Base-by-base conservation (phyloP, 2,888 invertebrate species). In the Sesia bembeciformis region DNA sequence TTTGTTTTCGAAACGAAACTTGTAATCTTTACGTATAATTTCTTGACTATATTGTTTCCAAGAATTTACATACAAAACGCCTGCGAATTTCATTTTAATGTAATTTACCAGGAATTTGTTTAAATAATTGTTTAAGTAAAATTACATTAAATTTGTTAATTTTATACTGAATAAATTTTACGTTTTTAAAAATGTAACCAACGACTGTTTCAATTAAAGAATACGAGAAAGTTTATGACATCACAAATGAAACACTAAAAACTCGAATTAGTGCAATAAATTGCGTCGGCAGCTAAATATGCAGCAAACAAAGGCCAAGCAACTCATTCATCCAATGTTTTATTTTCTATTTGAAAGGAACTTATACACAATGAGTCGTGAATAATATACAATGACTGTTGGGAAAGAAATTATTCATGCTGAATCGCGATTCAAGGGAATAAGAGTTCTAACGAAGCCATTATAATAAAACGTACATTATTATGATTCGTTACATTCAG, bases 351-450 rank as follows among this genome's bases (percentile, higher is more conserved):
- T 81, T 76, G 72, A 81, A 76, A 83, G 77, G 69, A 67, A 73
- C 75, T 72, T 68, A 67, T 66, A 76, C 74, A 82, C 84, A 83
- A 84, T 80, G 83, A 78, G 68, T 78, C 77, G 78, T 82, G 81
- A 79, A 84, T 78, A 79, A 80, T 78, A 75, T 70, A 78, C 80
- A 77, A 78, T 79, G 73, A 75, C 68, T 67, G 74, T 72, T 73
- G 74, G 74, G 74, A 78, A 77, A 74, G 68, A 74, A 72, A 77
- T 72, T 73, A 74, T 77, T 76, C 70, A 40, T 73, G 68, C 65
- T 64, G 70, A 74, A 70, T 67, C 62, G 67, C 67, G 62, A 70
- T 79, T 75, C 71, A 72, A 68, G 68, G 72, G 74, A 76, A 75
- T 71, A 70, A 74, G 62, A 70, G 62, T 71, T 72, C 63, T 68